Base-by-base conservation (phyloP, 2,888 invertebrate genomes). In the Matsumyia berberina region DNA sequence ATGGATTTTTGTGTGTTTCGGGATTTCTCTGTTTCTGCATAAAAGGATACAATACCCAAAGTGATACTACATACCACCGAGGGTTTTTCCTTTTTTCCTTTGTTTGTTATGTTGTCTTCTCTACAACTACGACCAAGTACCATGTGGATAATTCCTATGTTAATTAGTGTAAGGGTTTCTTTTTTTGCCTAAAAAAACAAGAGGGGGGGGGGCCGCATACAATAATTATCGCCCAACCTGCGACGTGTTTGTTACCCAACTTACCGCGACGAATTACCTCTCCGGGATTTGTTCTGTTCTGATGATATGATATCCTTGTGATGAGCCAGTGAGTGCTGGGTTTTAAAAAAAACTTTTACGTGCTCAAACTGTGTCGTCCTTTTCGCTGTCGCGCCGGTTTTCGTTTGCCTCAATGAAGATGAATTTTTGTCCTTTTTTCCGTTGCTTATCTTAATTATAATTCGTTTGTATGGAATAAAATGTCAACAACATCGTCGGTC, bases 361-460 rank as follows among this genome's bases (percentile, higher is more conserved):
- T 78, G 78, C 69, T 29, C 15, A 29, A 58, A 66, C 49, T 35
- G 60, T 57, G 60, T 57, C 55, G 60, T 57, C 62, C 55, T 72
- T 60, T 73, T 73, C 17, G 37, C 12, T 78, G 60, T 62, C 60
- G 69, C n/a, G 24, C 1, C 44, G 15, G n/a, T n/a, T n/a, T n/a
- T n/a, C n/a, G n/a, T n/a, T n/a, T 39, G 42, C 15, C 31, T 24
- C 35, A 24, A 35, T 62, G 72, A 29, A 70, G 67, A 57, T 60
- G 67, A 66, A 67, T 67, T 73, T 57, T 53, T 37, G 42, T 62
- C 57, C 33, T 37, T 29, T 42, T 55, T 80, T 64, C 64, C 46
- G 35, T 39, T 46, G 82, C 78, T 72, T 83, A 83, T 83, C 82
- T 83, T 67, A 83, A 83, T 83, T 78, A 78, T 78, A 83, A 83